phyloP scores from a whole-genome alignment of 30 jellyfish, hydroid and myxozoan species.

The Chrysaora quinquecirrha region DNA sequence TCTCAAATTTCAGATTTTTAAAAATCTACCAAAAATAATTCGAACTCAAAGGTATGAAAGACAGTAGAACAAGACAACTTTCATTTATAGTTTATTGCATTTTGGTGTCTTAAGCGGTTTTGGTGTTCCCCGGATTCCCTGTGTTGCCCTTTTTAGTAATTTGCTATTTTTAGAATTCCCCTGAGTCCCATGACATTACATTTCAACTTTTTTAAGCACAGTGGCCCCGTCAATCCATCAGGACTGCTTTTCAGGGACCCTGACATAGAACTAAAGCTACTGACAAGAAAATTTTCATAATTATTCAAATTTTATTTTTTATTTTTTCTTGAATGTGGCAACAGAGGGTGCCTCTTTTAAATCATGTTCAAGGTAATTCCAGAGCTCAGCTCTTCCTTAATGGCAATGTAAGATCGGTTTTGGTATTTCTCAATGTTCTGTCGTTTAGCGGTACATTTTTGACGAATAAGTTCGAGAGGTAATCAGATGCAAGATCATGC shows the following conservation, averaged over 20 bases:
- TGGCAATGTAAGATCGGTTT: slow-evolving; percentile 6
- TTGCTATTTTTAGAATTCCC: no score
- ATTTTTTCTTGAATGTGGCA: slow-evolving; percentile 4
- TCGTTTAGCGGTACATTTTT: slow-evolving; percentile 3
- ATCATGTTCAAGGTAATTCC: slow-evolving; percentile 14
- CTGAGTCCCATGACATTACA: no score
- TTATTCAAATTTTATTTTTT: neutral
- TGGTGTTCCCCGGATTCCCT: no score
- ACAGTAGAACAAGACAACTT: no score
- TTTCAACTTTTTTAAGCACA: neutral
- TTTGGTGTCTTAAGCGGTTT: no score
- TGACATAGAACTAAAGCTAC: neutral
- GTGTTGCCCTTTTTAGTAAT: no score
- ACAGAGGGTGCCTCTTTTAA: slow-evolving; percentile 17
- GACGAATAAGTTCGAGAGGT: slow-evolving; percentile 12
- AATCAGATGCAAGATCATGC: slow-evolving; percentile 29
- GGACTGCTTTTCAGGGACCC: neutral
- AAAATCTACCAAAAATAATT: no score
- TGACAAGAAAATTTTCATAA: neutral
- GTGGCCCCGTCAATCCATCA: neutral
- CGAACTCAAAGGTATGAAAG: no score
- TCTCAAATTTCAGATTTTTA: no score
- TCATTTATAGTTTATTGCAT: no score
- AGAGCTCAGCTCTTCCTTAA: slow-evolving; percentile 4
- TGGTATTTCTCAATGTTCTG: slow-evolving; percentile 15